Conservation (phyloP, 2,113 vertebrate species). For the Erinaceus europaeus region DNA sequence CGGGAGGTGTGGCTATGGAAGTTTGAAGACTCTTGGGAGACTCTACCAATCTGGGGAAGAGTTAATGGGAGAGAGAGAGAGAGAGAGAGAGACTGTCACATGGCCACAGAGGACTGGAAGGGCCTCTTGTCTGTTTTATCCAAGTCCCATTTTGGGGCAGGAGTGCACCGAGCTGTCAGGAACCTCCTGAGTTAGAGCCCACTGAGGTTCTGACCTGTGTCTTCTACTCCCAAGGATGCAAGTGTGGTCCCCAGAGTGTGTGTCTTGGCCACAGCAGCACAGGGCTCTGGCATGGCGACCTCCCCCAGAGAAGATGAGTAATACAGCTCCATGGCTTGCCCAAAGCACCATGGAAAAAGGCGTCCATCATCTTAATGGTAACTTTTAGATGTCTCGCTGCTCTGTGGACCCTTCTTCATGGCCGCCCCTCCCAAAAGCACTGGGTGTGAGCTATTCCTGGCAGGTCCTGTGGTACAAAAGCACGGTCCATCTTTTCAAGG, state of each 20-base stretch:
- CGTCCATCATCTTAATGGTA: slow-evolving; percentile 81
- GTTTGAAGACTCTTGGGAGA: neutral
- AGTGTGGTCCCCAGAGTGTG: slow-evolving; percentile 22
- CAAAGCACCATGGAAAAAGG: slow-evolving; percentile 78
- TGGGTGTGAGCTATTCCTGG: slow-evolving; percentile 83
- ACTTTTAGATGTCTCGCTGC: slow-evolving; percentile 70
- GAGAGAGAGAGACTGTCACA: too few relatives aligned
- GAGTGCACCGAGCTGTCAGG: neutral
- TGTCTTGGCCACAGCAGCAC: neutral
- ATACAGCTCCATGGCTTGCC: slow-evolving; percentile 73
- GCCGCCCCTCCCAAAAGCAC: slow-evolving; percentile 70
- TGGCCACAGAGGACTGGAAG: neutral
- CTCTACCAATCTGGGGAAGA: neutral
- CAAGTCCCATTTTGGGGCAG: neutral
- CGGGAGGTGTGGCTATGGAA: too few relatives aligned
- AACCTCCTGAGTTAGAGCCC: neutral
- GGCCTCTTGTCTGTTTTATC: neutral
- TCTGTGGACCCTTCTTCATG: slow-evolving; percentile 24
- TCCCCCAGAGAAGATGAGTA: slow-evolving; percentile 60
- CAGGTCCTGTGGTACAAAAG: slow-evolving; percentile 80
- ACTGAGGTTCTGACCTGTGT: neutral
- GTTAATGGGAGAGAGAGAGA: too few relatives aligned
- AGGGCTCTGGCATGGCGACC: neutral
- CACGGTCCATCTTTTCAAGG: slow-evolving; percentile 76
- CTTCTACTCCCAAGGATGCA: neutral